A percentile compares a stretch with the other conserved stretches of the same genome.
Conservation (phyloP, 2,888 invertebrate genomes). For the Notocelia uddmanniana region DNA sequence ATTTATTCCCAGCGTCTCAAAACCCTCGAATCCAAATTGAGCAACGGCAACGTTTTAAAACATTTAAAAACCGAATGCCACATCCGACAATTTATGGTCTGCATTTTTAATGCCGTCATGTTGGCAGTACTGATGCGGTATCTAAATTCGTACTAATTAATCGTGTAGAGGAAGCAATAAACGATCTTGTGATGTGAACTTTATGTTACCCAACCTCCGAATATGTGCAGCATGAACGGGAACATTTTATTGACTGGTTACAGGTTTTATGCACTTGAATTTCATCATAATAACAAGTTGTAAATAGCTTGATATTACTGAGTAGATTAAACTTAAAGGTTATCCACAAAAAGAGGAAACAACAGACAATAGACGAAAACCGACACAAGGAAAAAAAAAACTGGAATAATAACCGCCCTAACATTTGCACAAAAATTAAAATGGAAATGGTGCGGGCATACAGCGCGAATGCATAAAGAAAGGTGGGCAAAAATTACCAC, state of each 20-base stretch:
- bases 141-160: conserved; percentile 54
- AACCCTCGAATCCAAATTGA: conserved; percentile 31
- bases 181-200: conserved; percentile 56
- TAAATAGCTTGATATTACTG: background rate
- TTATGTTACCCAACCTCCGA: conserved; percentile 44
- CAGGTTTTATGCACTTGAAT: conserved; percentile 23
- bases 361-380: no score
- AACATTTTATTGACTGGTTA: conserved; percentile 24
- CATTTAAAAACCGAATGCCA: conserved; percentile 37
- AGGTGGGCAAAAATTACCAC: no score
- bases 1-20: conserved; percentile 31
- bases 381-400: no score
- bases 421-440: no score
- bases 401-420: no score
- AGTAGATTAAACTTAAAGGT: background rate
- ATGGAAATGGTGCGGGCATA: no score
- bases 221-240: conserved; percentile 39
- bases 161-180: conserved; percentile 56
- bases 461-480: no score
- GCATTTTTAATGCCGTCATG: conserved; percentile 45
- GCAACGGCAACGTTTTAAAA: conserved; percentile 43
- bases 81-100: conserved; percentile 51
- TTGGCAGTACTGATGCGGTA: conserved; percentile 45
- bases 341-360: no score
- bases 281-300: conserved; percentile 13